phyloP scores from a whole-genome alignment of 2,888 invertebrate species.

The Drosophila parthenogenetica region DNA sequence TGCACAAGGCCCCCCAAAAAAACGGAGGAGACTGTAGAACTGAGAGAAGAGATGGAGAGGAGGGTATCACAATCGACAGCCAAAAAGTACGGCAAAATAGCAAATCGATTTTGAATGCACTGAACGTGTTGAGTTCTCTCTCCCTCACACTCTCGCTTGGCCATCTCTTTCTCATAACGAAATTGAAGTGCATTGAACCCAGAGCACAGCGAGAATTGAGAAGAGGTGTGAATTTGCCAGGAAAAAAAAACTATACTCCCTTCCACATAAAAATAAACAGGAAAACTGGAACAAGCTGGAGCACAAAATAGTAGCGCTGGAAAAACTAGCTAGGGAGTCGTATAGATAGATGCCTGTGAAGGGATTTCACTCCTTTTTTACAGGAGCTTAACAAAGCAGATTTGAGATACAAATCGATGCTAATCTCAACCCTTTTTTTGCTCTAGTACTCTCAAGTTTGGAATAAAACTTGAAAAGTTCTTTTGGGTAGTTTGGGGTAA shows the following conservation, averaged over 20 bases:
- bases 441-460: background rate
- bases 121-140: constrained; percentile 1
- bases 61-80: constrained; percentile 38
- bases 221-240: constrained; percentile 62
- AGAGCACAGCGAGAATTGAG: background rate
- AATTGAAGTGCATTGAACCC: constrained; percentile 68
- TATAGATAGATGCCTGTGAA: constrained; percentile 41
- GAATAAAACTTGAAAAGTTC: constrained; percentile 21
- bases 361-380: constrained; percentile 7
- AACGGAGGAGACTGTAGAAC: background rate
- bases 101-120: constrained; percentile 68
- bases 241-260: constrained; percentile 16
- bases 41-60: background rate
- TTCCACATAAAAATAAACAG: constrained; percentile 67
- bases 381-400: constrained; percentile 34
- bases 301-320: constrained; percentile 11
- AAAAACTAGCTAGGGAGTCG: constrained; percentile 28
- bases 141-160: background rate
- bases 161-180: constrained; percentile 23
- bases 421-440: background rate
- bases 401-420: constrained; percentile 16
- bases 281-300: constrained; percentile 40
- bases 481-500: background rate
- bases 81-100: constrained; percentile 41
- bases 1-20: constrained; percentile 1